These are phyloP conservation scores for Cepaea nemoralis DNA, from an alignment of 1,140 invertebrate species.

Conservation along the genomic window DNA sequence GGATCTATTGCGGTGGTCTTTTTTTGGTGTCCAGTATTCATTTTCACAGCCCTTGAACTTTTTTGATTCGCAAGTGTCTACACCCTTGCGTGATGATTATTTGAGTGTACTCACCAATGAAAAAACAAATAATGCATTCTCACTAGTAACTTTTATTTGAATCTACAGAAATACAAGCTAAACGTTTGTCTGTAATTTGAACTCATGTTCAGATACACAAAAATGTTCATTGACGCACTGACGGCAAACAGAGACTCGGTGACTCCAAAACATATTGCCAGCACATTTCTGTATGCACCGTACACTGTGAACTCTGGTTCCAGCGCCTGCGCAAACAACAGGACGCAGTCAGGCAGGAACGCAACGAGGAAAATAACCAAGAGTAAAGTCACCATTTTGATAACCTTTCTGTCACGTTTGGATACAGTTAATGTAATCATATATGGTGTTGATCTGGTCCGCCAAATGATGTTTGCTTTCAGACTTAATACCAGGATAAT, in stretches of 20 bases:
- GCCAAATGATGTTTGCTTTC: not conserved
- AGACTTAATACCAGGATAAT: not conserved
- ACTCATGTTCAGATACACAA: no score
- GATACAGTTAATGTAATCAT: not conserved
- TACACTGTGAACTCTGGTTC: not conserved
- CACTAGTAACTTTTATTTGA: no score
- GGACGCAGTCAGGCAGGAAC: not conserved
- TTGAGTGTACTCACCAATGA: no score
- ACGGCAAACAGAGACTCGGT: not conserved
- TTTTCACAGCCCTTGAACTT: no score
- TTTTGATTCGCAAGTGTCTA: no score
- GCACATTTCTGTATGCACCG: not conserved
- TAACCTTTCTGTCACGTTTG: slow-evolving; percentile 5
- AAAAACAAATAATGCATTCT: no score
- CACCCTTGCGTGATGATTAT: no score
- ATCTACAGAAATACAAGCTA: no score
- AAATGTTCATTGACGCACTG: no score
- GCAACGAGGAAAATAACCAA: not conserved
- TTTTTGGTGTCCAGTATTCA: no score
- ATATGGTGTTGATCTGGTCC: not conserved
- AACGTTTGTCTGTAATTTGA: no score
- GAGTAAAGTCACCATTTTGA: not conserved
- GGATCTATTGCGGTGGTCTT: no score
- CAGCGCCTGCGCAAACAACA: not conserved
- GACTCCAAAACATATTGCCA: not conserved